Evolutionary conservation across 2,797 vertebrate species (phyloP).

Genomic region (Schizothorax lantsangensis): DNA sequence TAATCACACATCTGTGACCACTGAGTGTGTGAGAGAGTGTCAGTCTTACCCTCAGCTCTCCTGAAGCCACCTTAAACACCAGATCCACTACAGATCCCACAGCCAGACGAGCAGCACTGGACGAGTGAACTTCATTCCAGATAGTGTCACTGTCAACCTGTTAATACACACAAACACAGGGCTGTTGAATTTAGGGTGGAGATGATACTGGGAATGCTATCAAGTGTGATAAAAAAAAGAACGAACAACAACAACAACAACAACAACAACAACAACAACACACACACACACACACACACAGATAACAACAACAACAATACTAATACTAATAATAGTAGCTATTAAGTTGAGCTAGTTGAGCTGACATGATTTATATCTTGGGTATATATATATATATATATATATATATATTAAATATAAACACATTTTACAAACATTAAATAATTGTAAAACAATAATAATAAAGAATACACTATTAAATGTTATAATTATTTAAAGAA

Average conservation of each 20-base stretch:
- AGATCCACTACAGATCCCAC: constrained; percentile 96
- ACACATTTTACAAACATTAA: not conserved
- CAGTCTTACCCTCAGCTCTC: constrained; percentile 90
- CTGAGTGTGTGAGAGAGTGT: not conserved
- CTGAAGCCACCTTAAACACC: constrained; percentile 93
- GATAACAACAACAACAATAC: not conserved
- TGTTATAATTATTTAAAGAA: too few relatives aligned
- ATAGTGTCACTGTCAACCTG: constrained; percentile 99
- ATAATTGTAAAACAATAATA: not conserved
- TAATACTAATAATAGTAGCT: too few relatives aligned
- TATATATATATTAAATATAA: too few relatives aligned
- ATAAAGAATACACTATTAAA: too few relatives aligned
- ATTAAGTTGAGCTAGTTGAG: too few relatives aligned
- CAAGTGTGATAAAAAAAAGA: not conserved
- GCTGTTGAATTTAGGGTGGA: not conserved
- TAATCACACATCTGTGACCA: not conserved
- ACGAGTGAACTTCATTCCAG: constrained; percentile 97
- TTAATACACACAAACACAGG: constrained; percentile 48
- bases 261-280: not conserved
- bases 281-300: too few relatives aligned
- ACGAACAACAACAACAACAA: not conserved
- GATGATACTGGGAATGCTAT: not conserved
- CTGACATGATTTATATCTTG: too few relatives aligned
- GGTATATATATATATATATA: too few relatives aligned
- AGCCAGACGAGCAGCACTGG: constrained; percentile 91